These are phyloP conservation scores for Ivindomyrus marchei DNA, from an alignment of 2,113 vertebrate species.

Conservation along the genomic window DNA sequence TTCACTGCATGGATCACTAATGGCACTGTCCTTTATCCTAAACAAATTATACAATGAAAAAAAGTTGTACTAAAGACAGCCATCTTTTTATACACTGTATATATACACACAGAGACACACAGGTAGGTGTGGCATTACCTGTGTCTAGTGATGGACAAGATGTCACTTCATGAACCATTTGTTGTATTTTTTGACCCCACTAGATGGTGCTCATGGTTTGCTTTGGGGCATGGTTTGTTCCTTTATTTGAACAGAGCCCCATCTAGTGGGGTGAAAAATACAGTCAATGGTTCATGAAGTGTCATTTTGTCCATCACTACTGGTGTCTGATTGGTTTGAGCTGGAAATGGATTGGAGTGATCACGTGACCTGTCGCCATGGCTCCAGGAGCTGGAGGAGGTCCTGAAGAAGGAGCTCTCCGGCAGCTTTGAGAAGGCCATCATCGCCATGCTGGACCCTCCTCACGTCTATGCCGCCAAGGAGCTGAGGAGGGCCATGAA, in stretches of 20 bases:
- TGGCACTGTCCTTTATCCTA: not conserved
- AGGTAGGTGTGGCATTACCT: not conserved
- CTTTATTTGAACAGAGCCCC: not conserved
- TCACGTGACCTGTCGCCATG: conserved; percentile 7
- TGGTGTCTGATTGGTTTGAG: not conserved
- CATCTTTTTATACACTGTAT: not conserved
- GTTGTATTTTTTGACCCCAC: not conserved
- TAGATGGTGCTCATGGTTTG: not conserved
- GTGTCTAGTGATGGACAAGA: not conserved
- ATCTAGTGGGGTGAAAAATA: not conserved
- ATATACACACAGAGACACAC: not conserved
- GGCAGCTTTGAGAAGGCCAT: conserved; percentile 81
- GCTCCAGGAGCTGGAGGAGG: conserved; percentile 74
- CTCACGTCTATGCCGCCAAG: conserved; percentile 72
- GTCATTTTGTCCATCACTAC: not conserved
- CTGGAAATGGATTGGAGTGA: not conserved
- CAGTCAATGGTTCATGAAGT: not conserved
- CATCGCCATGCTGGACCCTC: conserved; percentile 79
- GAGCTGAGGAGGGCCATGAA: conserved; percentile 83
- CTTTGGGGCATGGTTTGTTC: not conserved
- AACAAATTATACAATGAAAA: not conserved
- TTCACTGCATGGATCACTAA: not conserved
- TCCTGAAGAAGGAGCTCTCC: conserved; percentile 76
- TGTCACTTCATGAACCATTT: not conserved
- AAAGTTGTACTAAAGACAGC: not conserved